Evolutionary conservation across 2,797 vertebrate genomes (phyloP), one percentile per base, ranked within the genome.

Genomic region (Chelonia mydas): DNA sequence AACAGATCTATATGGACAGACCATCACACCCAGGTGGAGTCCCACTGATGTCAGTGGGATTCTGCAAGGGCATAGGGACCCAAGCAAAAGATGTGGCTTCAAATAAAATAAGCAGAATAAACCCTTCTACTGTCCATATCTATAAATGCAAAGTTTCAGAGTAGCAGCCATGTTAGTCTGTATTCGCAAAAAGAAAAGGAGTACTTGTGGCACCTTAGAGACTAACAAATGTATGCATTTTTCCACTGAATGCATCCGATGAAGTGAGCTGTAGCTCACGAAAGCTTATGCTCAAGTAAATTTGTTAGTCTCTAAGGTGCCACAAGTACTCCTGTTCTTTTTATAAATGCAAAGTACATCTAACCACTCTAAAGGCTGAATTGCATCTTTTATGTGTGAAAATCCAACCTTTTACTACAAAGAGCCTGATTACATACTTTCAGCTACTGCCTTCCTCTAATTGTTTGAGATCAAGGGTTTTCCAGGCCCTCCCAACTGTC

Each of bases 381-480:
- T 33, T 86, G 27, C 31, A 31, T 89, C 37, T 90, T 28, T 81
- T 23, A 37, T 17, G 61, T 45, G 90, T 89, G 95, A 96, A 55
- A 23, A 1, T 86, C 74, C 74, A 94, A 76, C 68, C 81, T 91
- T 91, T 88, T 81, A 93, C 90, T 95, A 72, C 79, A 90, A 89
- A 90, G 21, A 89, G 3, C 11, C 19, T 84, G 82, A 84, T 84
- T 90, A 53, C 81, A 7, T 51, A 53, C 4, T 83, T 88, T 94
- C 68, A 93, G 78, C 47, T 89, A 86, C 37, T 76, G 28, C 33
- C 95, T 93, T 97, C 92, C 81, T 81, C 49, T 83, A 83, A 89
- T 84, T 90, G 25, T 87, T 90, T 88, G 85, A 54, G 83, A 92
- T 90, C 90, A 89, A 94, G 8, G n/a, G n/a, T 88, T 57, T 79